phyloP scores from a whole-genome alignment of 1,140 invertebrate genomes.

The Periplaneta americana region DNA sequence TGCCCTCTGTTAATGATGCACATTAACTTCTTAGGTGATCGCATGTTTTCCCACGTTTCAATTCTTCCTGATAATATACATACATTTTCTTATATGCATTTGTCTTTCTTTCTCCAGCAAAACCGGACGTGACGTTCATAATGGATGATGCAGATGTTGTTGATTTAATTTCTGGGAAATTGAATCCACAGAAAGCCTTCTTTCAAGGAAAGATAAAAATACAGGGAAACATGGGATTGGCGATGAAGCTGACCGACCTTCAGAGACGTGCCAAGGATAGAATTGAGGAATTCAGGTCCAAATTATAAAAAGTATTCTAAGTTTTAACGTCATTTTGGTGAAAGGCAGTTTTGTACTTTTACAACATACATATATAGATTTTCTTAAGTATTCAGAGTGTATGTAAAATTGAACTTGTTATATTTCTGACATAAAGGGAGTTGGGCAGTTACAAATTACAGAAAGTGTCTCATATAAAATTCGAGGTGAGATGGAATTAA shows the following conservation, averaged over 20 bases:
- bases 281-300: slow-evolving; percentile 66
- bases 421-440: no score
- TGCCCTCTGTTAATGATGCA: no score
- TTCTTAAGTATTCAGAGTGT: no score
- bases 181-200: slow-evolving; percentile 95
- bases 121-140: slow-evolving; percentile 88
- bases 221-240: slow-evolving; percentile 92
- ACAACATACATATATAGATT: no score
- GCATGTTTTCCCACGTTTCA: no score
- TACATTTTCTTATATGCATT: neutral
- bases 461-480: no score
- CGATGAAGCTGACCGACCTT: slow-evolving; percentile 88
- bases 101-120: slow-evolving; percentile 47
- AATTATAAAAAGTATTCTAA: slow-evolving; percentile 52
- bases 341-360: neutral
- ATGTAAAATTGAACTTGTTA: no score
- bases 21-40: neutral
- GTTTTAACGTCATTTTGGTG: neutral
- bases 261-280: slow-evolving; percentile 64
- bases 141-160: slow-evolving; percentile 81
- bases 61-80: neutral
- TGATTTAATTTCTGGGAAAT: slow-evolving; percentile 81
- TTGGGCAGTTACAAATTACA: no score
- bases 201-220: slow-evolving; percentile 96
- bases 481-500: no score